These are phyloP conservation scores for Paradisaea rubra DNA, from an alignment of 2,113 vertebrate genomes.

Conservation along the genomic window DNA sequence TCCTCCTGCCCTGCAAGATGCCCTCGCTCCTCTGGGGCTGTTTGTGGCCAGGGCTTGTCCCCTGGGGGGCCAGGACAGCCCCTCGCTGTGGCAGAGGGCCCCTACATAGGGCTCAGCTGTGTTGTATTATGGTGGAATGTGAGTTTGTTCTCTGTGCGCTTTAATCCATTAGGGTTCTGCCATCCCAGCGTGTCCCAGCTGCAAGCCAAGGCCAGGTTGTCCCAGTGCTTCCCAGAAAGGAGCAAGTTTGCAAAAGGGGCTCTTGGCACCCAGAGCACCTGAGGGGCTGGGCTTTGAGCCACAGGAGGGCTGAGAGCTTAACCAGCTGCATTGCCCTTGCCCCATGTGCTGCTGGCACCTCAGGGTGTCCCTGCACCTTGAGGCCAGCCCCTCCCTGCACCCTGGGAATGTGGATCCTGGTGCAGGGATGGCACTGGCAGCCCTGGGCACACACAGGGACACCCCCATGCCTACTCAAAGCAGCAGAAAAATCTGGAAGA, in stretches of 20 bases:
- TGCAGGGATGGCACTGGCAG: not conserved
- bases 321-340: not conserved
- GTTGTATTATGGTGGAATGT: slow-evolving; percentile 57
- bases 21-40: not conserved
- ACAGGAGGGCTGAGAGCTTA: not conserved
- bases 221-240: not conserved
- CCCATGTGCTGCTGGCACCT: not conserved
- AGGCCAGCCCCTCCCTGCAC: not conserved
- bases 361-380: not conserved
- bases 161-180: slow-evolving; percentile 1
- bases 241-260: not conserved
- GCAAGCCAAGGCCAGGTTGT: not conserved
- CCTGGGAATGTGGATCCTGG: not conserved
- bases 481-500: slow-evolving; percentile 48
- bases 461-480: not conserved
- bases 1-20: not conserved
- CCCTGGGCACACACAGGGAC: not conserved
- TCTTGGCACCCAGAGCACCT: not conserved
- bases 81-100: not conserved
- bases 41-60: not conserved
- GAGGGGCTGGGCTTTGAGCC: not conserved
- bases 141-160: slow-evolving; percentile 60
- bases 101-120: slow-evolving; percentile 30
- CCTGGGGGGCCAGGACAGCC: not conserved
- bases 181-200: not conserved